Evolutionary conservation across 2,797 vertebrate genomes (phyloP), one percentile per base, ranked within the genome.

Genomic region (Euthynnus affinis): DNA sequence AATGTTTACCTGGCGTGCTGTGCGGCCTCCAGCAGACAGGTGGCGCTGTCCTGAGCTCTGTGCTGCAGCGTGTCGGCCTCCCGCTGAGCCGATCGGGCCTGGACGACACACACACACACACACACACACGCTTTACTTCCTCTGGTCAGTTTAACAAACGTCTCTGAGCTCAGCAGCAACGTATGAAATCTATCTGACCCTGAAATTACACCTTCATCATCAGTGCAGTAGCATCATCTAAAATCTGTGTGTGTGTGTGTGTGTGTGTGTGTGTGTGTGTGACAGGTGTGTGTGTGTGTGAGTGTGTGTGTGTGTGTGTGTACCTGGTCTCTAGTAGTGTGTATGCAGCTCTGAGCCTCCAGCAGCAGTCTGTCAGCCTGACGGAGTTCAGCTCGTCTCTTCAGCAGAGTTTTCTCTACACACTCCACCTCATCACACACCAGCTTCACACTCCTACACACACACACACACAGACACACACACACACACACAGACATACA

Each of bases 381-480:
- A 37, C 97, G 91, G 0, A 99, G 96, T 85, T 99, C 97, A 0
- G 94, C 94, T 66, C 94, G 87, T 23, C 97, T 95, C 67, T 95
- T 97, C 72, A 95, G 74, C 2, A 99, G 95, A 0, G 97, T 98
- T 81, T 93, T 93, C 89, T 98, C 97, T 59, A 97, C 65, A 87
- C 97, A 97, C 49, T 93, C 91, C 44, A 97, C 93, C 92, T 99
- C 97, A 23, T 93, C 87, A 73, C 90, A 92, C 76, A 92, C 75
- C 55, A 77, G 69, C 63, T 71, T 60, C 66, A 82, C 81, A 73
- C 78, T 77, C 61, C 82, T 85, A 6, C 25, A 22, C 20, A 14
- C 34, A 32, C 22, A 61, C 6, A 60, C 57, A 61, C 46, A 52
- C 40, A 49, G 51, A 46, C 18, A 52, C 22, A 46, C 73, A 44